phyloP scores from a whole-genome alignment of 2,113 vertebrate genomes.

The Gila orcuttii region DNA sequence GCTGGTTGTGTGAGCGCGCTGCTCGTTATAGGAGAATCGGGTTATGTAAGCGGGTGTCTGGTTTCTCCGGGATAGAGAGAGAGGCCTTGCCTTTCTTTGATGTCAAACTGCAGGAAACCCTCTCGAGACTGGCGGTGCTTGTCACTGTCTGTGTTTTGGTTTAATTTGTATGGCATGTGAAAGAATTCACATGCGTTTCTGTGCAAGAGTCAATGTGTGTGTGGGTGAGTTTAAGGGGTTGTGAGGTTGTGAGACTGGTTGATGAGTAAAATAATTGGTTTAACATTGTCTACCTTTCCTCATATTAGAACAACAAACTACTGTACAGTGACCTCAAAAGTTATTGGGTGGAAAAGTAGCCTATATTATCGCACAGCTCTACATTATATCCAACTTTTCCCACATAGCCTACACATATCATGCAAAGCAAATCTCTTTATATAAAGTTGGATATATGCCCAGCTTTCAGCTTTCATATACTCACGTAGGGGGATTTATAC shows the following conservation, averaged over 20 bases:
- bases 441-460: neutral
- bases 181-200: neutral
- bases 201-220: neutral
- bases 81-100: slow-evolving; percentile 34
- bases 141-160: slow-evolving; percentile 26
- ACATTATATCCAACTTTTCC: neutral
- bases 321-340: neutral
- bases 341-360: too few species aligned
- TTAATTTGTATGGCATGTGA: neutral
- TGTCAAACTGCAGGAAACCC: slow-evolving; percentile 45
- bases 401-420: neutral
- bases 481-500: neutral
- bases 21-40: slow-evolving; percentile 31
- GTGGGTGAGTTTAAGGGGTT: neutral
- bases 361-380: neutral
- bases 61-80: slow-evolving; percentile 29
- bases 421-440: neutral
- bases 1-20: slow-evolving; percentile 21
- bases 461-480: neutral
- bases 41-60: slow-evolving; percentile 51
- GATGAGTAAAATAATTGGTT: neutral
- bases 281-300: neutral
- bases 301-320: too few species aligned
- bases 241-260: neutral
- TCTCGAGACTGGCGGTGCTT: slow-evolving; percentile 32